phyloP scores from a whole-genome alignment of 2,797 vertebrate species.

The Hydrolagus colliei region DNA sequence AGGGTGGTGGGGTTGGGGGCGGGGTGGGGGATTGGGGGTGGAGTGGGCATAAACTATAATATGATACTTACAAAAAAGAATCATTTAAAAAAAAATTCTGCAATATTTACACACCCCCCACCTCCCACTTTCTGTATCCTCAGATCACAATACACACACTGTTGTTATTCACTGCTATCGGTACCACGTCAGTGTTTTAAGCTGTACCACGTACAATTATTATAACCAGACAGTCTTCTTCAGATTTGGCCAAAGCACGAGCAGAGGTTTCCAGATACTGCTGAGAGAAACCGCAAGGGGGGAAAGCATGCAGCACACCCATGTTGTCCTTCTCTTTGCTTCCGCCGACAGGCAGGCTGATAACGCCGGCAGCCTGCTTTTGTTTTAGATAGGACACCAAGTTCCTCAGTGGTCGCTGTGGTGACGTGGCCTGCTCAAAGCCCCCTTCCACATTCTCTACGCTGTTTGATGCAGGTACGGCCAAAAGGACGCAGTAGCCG shows the following conservation, averaged over 20 bases:
- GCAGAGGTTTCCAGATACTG: constrained; percentile 98
- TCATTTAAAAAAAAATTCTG: constrained; percentile 42
- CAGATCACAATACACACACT: constrained; percentile 51
- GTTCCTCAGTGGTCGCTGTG: constrained; percentile 94
- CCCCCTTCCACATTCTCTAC: constrained; percentile 40
- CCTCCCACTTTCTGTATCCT: constrained; percentile 39
- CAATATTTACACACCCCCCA: not conserved
- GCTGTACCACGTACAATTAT: constrained; percentile 97
- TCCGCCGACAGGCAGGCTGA: constrained; percentile 94
- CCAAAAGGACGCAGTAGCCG: constrained; percentile 86
- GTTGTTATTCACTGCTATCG: constrained; percentile 50
- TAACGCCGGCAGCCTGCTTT: constrained; percentile 98
- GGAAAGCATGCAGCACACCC: constrained; percentile 96
- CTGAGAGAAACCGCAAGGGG: constrained; percentile 98
- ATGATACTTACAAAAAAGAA: no score
- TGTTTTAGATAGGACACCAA: constrained; percentile 99
- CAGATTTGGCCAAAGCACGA: constrained; percentile 95
- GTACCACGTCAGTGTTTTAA: constrained; percentile 64
- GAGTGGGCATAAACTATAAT: no score
- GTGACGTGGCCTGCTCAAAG: constrained; percentile 73
- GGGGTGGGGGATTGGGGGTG: no score
- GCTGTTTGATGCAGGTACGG: constrained; percentile 79
- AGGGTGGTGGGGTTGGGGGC: no score
- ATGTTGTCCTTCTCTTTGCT: constrained; percentile 97
- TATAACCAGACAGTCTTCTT: constrained; percentile 99